These are phyloP conservation scores for Hoplodrina blanda DNA, from an alignment of 2,888 invertebrate species.

Conservation along the genomic window DNA sequence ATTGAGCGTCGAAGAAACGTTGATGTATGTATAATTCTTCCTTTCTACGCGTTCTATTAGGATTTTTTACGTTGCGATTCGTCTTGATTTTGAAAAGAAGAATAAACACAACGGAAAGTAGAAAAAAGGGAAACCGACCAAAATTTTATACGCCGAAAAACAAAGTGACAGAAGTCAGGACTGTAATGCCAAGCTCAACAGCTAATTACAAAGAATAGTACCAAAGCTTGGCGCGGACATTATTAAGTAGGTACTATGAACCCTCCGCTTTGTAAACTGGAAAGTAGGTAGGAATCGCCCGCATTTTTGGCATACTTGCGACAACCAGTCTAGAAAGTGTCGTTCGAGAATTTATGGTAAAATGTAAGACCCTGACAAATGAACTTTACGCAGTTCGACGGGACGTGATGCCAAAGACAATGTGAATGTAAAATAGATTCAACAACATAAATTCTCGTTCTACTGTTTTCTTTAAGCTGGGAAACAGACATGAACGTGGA, in stretches of 20 bases:
- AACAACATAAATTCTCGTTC: slow-evolving; percentile 73
- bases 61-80: slow-evolving; percentile 34
- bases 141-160: slow-evolving; percentile 54
- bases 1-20: slow-evolving; percentile 61
- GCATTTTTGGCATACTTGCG: slow-evolving; percentile 71
- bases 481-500: slow-evolving; percentile 49
- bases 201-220: slow-evolving; percentile 67
- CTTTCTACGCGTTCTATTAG: slow-evolving; percentile 39
- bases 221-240: slow-evolving; percentile 56
- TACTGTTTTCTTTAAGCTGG: slow-evolving; percentile 71
- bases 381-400: slow-evolving; percentile 81
- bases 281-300: slow-evolving; percentile 61
- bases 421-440: slow-evolving; percentile 81
- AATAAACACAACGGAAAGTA: slow-evolving; percentile 37
- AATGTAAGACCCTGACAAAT: slow-evolving; percentile 81
- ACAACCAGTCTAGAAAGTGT: slow-evolving; percentile 71
- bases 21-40: slow-evolving; percentile 58
- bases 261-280: slow-evolving; percentile 63
- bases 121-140: slow-evolving; percentile 47
- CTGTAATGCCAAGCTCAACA: slow-evolving; percentile 62
- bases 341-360: slow-evolving; percentile 76
- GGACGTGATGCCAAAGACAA: slow-evolving; percentile 78
- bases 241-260: slow-evolving; percentile 66
- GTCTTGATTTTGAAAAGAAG: slow-evolving; percentile 44
- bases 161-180: slow-evolving; percentile 62